Percentiles rank a stretch among this genome's conserved stretches.
Evolutionary conservation across 2,113 vertebrate genomes (phyloP).

Genomic region (Ovibos moschatus): DNA sequence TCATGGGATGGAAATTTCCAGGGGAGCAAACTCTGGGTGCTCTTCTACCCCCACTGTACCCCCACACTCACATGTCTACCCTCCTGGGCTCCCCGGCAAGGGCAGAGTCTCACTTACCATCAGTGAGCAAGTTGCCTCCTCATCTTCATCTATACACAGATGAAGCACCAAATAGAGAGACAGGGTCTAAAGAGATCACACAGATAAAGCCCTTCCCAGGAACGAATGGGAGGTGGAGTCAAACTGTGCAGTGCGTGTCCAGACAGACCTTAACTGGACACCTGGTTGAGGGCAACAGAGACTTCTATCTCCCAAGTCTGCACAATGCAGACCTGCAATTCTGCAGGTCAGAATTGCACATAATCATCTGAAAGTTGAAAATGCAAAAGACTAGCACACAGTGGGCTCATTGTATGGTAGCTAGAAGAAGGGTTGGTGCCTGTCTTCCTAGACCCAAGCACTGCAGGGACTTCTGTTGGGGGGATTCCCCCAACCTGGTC

Average conservation of each 20-base stretch:
- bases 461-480: neutral
- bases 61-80: neutral
- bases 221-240: neutral
- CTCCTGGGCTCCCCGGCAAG: neutral
- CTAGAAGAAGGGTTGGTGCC: neutral
- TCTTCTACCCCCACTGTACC: too few relatives aligned
- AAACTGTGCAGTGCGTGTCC: neutral
- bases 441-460: neutral
- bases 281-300: neutral
- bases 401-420: neutral
- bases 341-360: rapidly evolving
- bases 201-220: neutral
- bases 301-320: neutral
- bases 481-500: neutral
- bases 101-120: neutral
- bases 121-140: neutral
- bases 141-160: neutral
- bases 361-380: neutral
- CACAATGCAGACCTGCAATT: too few relatives aligned
- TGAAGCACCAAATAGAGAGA: neutral
- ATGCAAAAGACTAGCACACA: neutral
- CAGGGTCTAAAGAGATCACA: neutral
- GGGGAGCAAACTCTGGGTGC: neutral
- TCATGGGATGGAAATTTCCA: neutral
- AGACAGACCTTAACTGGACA: neutral